These are phyloP conservation scores for Grantiella picta DNA, from an alignment of 2,113 vertebrate genomes.

Conservation along the genomic window DNA sequence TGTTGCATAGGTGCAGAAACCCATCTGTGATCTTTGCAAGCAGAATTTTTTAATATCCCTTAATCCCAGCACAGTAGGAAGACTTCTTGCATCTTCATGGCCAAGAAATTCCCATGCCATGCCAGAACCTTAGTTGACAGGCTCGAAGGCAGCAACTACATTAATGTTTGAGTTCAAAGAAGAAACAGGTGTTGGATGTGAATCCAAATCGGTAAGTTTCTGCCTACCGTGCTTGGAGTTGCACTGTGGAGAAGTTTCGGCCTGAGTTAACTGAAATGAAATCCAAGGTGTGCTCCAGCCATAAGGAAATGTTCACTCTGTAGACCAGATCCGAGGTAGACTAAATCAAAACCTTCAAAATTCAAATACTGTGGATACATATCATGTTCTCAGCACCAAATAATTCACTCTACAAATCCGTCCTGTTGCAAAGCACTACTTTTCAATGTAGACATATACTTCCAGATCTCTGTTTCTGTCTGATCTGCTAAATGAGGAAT, in stretches of 20 bases:
- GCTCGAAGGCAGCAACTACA: background rate
- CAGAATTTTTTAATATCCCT: background rate
- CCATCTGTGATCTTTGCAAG: background rate
- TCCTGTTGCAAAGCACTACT: background rate
- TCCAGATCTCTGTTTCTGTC: background rate
- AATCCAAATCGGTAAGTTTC: background rate
- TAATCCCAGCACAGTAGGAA: background rate
- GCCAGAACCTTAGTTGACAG: background rate
- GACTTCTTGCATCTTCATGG: too few species aligned
- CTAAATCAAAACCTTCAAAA: background rate
- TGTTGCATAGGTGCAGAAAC: background rate
- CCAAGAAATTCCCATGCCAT: background rate
- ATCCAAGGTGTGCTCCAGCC: background rate
- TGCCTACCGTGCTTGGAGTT: background rate
- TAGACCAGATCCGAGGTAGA: background rate
- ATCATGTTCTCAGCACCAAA: background rate
- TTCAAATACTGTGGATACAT: background rate
- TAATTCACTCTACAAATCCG: background rate
- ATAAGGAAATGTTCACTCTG: background rate
- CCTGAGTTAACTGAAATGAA: background rate
- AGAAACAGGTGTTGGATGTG: background rate
- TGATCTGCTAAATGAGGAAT: background rate
- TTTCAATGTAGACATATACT: background rate
- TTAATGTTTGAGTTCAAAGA: background rate
- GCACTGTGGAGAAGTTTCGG: background rate